Evolutionary conservation across 2,113 vertebrate species (phyloP), one percentile per base, ranked within the genome.

Genomic region (Chionis minor): DNA sequence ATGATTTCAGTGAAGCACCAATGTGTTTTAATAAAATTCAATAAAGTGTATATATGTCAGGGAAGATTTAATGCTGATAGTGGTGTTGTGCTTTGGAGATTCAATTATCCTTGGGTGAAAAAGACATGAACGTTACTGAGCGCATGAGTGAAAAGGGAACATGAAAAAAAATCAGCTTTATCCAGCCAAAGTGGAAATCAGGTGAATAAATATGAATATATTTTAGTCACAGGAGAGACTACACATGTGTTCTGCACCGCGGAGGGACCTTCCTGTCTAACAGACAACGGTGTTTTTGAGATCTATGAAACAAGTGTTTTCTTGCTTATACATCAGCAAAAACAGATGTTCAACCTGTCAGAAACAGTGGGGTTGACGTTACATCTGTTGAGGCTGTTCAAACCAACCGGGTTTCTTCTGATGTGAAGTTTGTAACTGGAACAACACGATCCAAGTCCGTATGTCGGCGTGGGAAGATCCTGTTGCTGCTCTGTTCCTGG

Each of bases 21-120:
- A 59, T 42, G 67, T 94, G 81, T 88, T 95, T 69, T 63, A 89
- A 94, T 93, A 83, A 67, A 91, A 63, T 71, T 33, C 81, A 83
- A 42, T 80, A 59, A 89, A 72, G 49, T 45, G 32, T 33, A 30
- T 62, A 45, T 80, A 4, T 91, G 81, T 77, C 81, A 94, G 58
- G 77, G 67, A 91, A 93, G 94, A 94, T 94, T 94, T 91, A 94
- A 86, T 23, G 84, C 32, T 83, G 81, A 51, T 45, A 40, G 54
- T 42, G 58, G 47, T 12, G 38, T 1, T 72, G 77, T 62, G 81
- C 84, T 89, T 92, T 69, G 90, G 87, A 91, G 81, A 95, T 91
- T 91, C 81, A 45, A 77, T 95, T 94, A 77, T 33, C 62, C 72
- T 67, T 35, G 44, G 84, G 66, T 89, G 89, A 84, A 72, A 77